Evolutionary conservation across 2,888 invertebrate species (phyloP), one percentile per base, ranked within the genome.

Genomic region (Plusia festucae): DNA sequence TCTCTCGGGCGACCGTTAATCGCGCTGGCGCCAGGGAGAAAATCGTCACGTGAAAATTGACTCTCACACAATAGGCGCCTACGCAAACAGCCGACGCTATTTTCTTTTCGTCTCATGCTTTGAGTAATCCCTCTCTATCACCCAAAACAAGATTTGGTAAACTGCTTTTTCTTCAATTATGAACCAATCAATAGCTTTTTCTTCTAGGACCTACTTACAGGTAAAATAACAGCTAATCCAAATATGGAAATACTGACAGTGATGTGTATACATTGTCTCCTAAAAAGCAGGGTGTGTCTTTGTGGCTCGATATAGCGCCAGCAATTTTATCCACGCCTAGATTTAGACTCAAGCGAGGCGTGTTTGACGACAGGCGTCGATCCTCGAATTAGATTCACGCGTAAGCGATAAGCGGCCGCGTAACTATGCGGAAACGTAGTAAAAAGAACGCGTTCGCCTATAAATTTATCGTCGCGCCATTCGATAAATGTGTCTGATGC

Each of bases 341-440:
- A 86, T 88, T 85, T 88, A 88, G 86, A 86, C 85, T 88, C 87
- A 85, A 83, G 86, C 86, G 86, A 86, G 82, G 86, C 84, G 82
- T 88, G 85, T 90, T 88, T 88, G 89, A 88, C 88, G 90, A 91
- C 87, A 87, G 90, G 90, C 91, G 91, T 90, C 90, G 86, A 88
- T 89, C 89, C 90, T 87, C 83, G 85, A 94, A 91, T 91, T 94
- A 93, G 94, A 92, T 86, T 86, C 84, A 85, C 87, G 87, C 88
- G 87, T 86, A 85, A 85, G 86, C 88, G 90, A 91, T 91, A 91
- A 90, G 85, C 87, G 83, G 79, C 85, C 82, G 84, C 86, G 91
- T 90, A 87, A 86, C 92, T 90, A 94, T 91, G 94, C 94, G 94
- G 94, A 95, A 93, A 91, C 88, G 86, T 85, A 90, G 90, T 90